These are phyloP conservation scores for Pseudotriccus pelzelni DNA, from an alignment of 2,797 vertebrate genomes.

Conservation along the genomic window DNA sequence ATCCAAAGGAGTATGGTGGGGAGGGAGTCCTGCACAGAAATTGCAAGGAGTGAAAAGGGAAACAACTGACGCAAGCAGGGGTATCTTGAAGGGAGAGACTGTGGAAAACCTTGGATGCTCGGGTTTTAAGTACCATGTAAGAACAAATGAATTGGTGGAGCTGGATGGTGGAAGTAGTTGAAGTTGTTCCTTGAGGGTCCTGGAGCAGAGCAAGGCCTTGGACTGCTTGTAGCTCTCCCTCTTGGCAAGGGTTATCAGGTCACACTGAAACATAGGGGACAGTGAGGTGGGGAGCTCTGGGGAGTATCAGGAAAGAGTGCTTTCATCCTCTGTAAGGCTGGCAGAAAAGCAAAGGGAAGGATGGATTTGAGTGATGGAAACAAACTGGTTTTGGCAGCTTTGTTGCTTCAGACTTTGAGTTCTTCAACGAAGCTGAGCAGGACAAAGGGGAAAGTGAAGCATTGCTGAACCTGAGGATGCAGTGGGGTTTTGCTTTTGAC, in stretches of 20 bases:
- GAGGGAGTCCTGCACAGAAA: background rate
- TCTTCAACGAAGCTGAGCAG: background rate
- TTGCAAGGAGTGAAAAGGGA: accelerated
- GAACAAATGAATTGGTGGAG: background rate
- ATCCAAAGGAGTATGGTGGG: background rate
- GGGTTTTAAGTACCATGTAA: background rate
- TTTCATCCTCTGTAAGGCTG: background rate
- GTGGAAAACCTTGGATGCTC: background rate
- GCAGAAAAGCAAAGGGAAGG: background rate
- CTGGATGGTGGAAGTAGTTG: background rate
- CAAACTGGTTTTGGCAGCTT: background rate
- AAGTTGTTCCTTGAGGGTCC: background rate
- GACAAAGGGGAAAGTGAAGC: background rate
- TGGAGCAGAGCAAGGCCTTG: background rate
- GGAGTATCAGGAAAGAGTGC: background rate
- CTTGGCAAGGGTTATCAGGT: background rate
- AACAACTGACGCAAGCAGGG: background rate
- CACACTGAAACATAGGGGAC: background rate
- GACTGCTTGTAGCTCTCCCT: background rate
- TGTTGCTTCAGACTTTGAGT: background rate
- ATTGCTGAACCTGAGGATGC: background rate
- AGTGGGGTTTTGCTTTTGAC: background rate
- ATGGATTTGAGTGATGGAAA: background rate
- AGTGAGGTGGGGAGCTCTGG: background rate
- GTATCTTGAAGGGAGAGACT: background rate